These are phyloP conservation scores for Agrilus planipennis DNA, from an alignment of 1,140 invertebrate species.

Conservation along the genomic window DNA sequence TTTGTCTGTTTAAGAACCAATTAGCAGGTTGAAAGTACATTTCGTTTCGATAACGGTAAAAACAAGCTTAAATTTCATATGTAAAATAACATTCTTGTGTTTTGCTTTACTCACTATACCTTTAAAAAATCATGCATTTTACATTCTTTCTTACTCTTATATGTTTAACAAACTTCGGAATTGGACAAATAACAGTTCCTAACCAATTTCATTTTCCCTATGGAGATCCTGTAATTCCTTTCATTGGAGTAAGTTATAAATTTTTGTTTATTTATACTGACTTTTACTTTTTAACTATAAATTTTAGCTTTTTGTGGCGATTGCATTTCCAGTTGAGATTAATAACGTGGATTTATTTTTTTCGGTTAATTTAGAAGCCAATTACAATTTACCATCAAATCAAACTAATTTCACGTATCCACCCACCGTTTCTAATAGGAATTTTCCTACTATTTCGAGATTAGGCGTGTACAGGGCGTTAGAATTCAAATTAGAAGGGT, in stretches of 20 bases:
- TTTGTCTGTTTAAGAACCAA: no score
- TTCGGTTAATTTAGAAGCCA: constrained; percentile 66
- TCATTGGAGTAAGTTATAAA: constrained; percentile 16
- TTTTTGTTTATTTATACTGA: neutral
- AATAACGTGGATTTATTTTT: constrained; percentile 57
- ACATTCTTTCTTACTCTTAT: no score
- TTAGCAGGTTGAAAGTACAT: no score
- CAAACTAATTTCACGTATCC: constrained; percentile 24
- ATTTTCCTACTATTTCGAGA: constrained; percentile 10
- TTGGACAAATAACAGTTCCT: constrained; percentile 10
- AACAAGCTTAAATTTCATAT: no score
- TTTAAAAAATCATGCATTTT: no score
- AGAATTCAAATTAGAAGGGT: constrained; percentile 26
- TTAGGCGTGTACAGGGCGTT: constrained; percentile 20
- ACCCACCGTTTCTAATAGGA: constrained; percentile 17
- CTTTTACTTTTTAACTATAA: neutral
- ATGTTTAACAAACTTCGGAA: no score
- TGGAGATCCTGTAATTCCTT: constrained; percentile 15
- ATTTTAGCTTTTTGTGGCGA: constrained; percentile 47
- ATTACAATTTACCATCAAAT: constrained; percentile 40
- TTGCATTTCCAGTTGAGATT: constrained; percentile 58
- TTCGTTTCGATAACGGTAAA: no score
- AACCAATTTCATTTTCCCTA: constrained; percentile 16
- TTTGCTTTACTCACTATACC: no score
- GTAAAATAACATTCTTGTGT: no score